Conservation (phyloP, 2,113 vertebrate species). For the Prunella fulvescens region DNA sequence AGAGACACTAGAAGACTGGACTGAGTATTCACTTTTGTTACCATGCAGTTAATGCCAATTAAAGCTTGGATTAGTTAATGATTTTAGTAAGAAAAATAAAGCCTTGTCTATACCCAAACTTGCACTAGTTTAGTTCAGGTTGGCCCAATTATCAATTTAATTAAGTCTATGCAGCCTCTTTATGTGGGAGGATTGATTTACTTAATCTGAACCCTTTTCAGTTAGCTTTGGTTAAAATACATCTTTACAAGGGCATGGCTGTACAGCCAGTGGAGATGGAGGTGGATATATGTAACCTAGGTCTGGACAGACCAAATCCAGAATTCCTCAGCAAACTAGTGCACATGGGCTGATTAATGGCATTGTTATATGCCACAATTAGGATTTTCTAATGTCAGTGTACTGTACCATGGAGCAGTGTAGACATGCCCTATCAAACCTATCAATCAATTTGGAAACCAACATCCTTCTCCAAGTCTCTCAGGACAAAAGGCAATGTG, state of each 20-base stretch:
- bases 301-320: background rate
- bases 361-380: background rate
- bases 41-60: background rate
- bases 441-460: background rate
- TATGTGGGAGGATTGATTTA: background rate
- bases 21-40: background rate
- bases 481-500: background rate
- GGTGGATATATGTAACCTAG: background rate
- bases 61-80: background rate
- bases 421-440: background rate
- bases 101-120: background rate
- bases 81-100: background rate
- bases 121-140: background rate
- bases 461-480: background rate
- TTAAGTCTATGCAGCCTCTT: background rate
- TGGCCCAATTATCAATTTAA: conserved; percentile 27
- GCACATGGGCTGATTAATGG: background rate
- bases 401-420: background rate
- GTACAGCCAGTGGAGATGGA: background rate
- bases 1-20: background rate
- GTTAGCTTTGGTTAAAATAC: background rate
- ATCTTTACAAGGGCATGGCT: background rate
- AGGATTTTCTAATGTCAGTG: background rate
- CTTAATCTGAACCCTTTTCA: background rate
- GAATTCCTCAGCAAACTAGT: background rate